Conservation (phyloP, 2,888 invertebrate species). For the Alentia gelatinosa region DNA sequence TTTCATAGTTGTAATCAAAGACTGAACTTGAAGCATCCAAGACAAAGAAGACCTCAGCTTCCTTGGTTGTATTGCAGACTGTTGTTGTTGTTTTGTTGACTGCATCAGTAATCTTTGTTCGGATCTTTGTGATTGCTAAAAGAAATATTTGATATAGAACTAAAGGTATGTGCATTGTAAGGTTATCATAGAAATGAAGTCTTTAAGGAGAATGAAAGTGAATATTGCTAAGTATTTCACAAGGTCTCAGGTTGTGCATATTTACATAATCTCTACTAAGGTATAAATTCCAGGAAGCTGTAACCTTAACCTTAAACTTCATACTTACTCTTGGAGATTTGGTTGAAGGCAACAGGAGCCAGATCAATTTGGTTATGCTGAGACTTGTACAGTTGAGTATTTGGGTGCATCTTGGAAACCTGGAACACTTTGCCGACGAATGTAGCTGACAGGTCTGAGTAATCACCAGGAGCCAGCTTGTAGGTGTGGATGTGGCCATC, state of each 20-base stretch:
- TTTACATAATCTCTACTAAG: too few species aligned
- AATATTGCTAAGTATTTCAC: too few species aligned
- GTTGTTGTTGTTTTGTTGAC: neutral
- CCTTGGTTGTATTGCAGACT: neutral
- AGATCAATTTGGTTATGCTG: constrained; percentile 12
- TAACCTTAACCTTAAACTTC: too few species aligned
- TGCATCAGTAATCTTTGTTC: neutral
- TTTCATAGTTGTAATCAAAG: neutral
- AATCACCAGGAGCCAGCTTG: neutral
- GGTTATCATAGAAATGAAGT: too few species aligned
- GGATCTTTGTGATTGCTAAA: neutral
- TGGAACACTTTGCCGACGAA: neutral
- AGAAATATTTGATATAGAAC: too few species aligned
- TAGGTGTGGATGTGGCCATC: constrained; percentile 34
- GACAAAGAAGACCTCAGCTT: constrained; percentile 15
- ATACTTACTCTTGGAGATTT: constrained; percentile 42
- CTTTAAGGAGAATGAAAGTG: too few species aligned
- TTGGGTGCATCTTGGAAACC: constrained; percentile 21
- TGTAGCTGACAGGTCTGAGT: neutral
- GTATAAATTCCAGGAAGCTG: too few species aligned
- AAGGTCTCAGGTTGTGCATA: too few species aligned
- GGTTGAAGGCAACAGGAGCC: constrained; percentile 43
- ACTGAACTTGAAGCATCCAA: neutral
- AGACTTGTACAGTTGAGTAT: neutral
- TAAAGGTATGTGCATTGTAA: too few species aligned